Base-by-base conservation (phyloP, 2,888 invertebrate genomes). In the Temnothorax ravouxi region DNA sequence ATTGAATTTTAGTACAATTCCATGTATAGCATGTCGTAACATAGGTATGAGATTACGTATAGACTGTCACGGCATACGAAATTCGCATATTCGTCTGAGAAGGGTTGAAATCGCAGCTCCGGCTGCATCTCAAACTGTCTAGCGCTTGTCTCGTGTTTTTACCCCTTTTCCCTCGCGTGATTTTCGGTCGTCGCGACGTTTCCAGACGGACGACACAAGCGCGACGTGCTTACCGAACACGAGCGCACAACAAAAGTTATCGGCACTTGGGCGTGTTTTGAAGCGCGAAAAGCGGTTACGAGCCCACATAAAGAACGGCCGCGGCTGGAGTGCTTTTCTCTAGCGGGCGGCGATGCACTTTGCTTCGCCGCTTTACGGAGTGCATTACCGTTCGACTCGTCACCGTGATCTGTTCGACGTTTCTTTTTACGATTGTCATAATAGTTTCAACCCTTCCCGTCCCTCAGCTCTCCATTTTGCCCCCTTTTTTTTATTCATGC, bases 251-350 rank as follows among this genome's bases (percentile, higher is more conserved):
- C 66, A 72, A 76, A 72, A 67, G 67, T 85, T 76, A 83, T 85
- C 86, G 82, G 41, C 69, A 69, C 77, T 74, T 66, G 21, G 62
- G 2, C 41, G 74, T 83, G 54, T 85, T 86, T 86, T 64, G 41
- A 79, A 83, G 79, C 62, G 82, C 54, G 79, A 82, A 77, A 82
- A 79, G 69, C 86, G 67, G 79, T 86, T 83, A 86, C 86, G 83
- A 86, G 29, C 29, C 52, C 79, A 52, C 79, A 77, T 82, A 64
- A 82, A 82, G 62, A 56, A 56, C 64, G 56, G 56, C 66, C 66
- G 41, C n/a, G 59, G 47, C 5, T 67, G 29, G 61, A 80, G 80
- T 80, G 80, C 62, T 52, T 64, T 54, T 52, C 56, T 25, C 61
- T 5, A 59, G 34, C 66, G 38, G 13, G 34, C 38, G 41, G 44